Evolutionary conservation across 2,888 invertebrate species (phyloP).

Genomic region (Volucella zonaria): DNA sequence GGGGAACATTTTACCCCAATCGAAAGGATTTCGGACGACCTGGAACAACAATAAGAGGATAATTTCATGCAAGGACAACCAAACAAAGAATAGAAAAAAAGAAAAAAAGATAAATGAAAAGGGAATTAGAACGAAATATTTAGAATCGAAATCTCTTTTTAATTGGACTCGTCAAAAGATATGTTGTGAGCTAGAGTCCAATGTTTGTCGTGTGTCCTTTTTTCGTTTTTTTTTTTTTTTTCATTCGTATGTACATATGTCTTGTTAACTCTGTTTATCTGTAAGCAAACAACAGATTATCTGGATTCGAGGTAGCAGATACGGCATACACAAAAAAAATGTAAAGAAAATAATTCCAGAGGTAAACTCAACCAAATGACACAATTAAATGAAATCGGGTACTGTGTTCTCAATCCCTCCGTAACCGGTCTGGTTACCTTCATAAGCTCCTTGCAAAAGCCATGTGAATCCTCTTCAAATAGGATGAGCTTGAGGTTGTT

Average conservation of each 20-base stretch:
- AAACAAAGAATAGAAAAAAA: constrained; percentile 10
- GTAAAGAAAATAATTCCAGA: too few relatives aligned
- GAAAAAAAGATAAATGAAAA: neutral
- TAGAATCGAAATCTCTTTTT: constrained; percentile 69
- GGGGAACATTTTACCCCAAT: too few relatives aligned
- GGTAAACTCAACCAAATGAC: constrained; percentile 48
- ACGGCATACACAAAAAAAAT: neutral
- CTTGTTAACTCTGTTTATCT: constrained; percentile 58
- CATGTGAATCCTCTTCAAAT: constrained; percentile 27
- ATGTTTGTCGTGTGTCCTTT: constrained; percentile 36
- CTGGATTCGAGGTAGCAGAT: constrained; percentile 53
- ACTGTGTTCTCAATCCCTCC: constrained; percentile 27
- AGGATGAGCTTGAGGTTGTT: constrained; percentile 31
- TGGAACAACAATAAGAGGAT: too few relatives aligned
- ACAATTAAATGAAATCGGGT: constrained; percentile 67
- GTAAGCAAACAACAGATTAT: constrained; percentile 62
- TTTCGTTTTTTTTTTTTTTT: neutral
- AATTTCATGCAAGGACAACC: too few relatives aligned
- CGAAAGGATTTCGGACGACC: too few relatives aligned
- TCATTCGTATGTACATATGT: constrained; percentile 9
- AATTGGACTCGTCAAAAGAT: constrained; percentile 66
- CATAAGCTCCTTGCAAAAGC: constrained; percentile 51
- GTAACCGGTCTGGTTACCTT: constrained; percentile 25
- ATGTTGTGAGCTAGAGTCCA: constrained; percentile 31
- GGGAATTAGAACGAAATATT: constrained; percentile 17